Conservation (phyloP, 2,113 vertebrate genomes). For the Protobothrops mucrosquamatus region DNA sequence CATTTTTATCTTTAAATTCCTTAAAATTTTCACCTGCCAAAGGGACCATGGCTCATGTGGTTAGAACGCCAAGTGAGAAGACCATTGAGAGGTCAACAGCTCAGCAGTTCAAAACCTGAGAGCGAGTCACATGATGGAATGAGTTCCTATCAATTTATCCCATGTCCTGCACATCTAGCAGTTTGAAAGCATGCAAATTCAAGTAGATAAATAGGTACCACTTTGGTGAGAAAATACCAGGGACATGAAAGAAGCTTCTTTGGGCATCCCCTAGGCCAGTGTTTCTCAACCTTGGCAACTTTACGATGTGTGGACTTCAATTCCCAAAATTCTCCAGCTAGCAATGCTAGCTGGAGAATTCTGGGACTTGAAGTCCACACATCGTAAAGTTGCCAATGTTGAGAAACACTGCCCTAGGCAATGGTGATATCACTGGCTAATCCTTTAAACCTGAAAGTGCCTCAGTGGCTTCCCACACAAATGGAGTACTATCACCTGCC, state of each 20-base stretch:
- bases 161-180: background rate
- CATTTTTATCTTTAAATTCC: background rate
- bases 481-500: background rate
- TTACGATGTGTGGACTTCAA: too few species aligned
- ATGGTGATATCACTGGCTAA: background rate
- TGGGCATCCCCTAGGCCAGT: background rate
- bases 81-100: background rate
- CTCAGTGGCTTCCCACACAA: background rate
- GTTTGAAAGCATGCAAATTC: background rate
- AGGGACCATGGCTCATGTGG: background rate
- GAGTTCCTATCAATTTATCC: background rate
- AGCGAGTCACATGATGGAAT: background rate
- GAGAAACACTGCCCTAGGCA: too few species aligned
- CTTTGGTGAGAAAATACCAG: background rate
- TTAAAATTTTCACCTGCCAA: background rate
- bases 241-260: background rate
- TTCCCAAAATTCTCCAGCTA: too few species aligned
- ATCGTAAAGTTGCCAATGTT: too few species aligned
- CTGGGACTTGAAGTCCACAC: too few species aligned
- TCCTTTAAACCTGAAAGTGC: background rate
- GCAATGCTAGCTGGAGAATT: too few species aligned
- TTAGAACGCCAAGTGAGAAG: background rate
- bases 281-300: too few species aligned
- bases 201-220: background rate
- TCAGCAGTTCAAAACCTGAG: background rate